A percentile compares a stretch with the other conserved stretches of the same genome.
Conservation (phyloP, 2,113 vertebrate species). For the Triplophysa dalaica region DNA sequence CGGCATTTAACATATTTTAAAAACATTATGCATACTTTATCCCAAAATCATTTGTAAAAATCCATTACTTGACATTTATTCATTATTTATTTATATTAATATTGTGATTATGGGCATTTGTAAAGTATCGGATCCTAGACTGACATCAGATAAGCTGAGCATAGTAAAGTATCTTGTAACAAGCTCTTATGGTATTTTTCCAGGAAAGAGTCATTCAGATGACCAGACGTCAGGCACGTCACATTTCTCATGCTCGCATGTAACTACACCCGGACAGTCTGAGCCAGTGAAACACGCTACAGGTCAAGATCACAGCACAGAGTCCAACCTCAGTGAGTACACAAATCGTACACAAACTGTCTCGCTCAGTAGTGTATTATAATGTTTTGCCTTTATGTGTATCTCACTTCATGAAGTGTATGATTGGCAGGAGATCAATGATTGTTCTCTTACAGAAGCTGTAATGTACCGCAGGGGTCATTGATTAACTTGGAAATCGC, state of each 20-base stretch:
- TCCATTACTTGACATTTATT: too few species aligned
- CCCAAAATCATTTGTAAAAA: too few species aligned
- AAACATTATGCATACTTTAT: too few species aligned
- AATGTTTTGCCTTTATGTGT: too few species aligned
- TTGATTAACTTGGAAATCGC: conserved; percentile 67
- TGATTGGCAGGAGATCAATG: not conserved
- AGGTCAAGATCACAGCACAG: conserved; percentile 28
- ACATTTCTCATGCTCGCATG: not conserved
- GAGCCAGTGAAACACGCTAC: conserved; percentile 33
- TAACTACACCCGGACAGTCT: not conserved
- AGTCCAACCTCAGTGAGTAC: conserved; percentile 61
- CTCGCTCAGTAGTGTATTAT: not conserved
- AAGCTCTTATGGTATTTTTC: conserved; percentile 51
- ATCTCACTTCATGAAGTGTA: too few species aligned
- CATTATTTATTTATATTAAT: not conserved
- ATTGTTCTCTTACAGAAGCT: not conserved
- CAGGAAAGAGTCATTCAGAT: conserved; percentile 72
- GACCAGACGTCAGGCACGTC: conserved; percentile 63
- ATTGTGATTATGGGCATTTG: not conserved
- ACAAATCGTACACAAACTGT: not conserved
- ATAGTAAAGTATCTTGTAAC: not conserved
- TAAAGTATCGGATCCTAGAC: not conserved
- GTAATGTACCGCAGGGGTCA: conserved; percentile 31
- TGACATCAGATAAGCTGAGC: not conserved
- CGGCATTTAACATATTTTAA: too few species aligned